Conservation (phyloP, 2,113 vertebrate species). For the Laterallus jamaicensis region DNA sequence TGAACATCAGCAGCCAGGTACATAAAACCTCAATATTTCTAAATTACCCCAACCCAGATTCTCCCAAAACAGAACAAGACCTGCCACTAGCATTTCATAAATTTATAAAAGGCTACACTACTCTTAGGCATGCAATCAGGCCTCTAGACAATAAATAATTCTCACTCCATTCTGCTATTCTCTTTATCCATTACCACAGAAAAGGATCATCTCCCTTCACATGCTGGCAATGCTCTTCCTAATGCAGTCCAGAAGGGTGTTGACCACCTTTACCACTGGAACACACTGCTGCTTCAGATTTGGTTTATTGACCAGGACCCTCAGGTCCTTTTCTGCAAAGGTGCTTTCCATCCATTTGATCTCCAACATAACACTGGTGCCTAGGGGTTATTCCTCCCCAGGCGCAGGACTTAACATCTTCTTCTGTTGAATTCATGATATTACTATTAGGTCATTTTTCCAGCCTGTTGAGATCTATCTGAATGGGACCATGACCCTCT, state of each 20-base stretch:
- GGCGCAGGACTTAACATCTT: neutral
- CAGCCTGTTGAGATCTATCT: neutral
- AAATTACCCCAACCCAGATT: neutral
- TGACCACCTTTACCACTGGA: neutral
- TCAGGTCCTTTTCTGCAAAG: neutral
- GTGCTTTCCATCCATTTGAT: neutral
- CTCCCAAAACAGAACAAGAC: neutral
- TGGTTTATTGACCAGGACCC: neutral
- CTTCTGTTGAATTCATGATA: neutral
- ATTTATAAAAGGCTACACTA: neutral
- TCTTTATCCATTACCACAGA: neutral
- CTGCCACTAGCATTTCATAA: neutral
- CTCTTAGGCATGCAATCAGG: neutral
- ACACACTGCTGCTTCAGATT: accelerated
- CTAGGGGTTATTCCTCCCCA: neutral
- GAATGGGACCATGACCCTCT: neutral
- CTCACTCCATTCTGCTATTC: neutral
- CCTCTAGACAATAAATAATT: neutral
- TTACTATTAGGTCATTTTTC: neutral
- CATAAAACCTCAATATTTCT: neutral
- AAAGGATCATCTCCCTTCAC: neutral
- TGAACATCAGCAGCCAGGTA: neutral
- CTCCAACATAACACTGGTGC: neutral
- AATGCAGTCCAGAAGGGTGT: neutral
- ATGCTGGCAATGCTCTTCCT: neutral